Evolutionary conservation across 2,113 vertebrate genomes (phyloP).

Genomic region (Pseudopipra pipra): DNA sequence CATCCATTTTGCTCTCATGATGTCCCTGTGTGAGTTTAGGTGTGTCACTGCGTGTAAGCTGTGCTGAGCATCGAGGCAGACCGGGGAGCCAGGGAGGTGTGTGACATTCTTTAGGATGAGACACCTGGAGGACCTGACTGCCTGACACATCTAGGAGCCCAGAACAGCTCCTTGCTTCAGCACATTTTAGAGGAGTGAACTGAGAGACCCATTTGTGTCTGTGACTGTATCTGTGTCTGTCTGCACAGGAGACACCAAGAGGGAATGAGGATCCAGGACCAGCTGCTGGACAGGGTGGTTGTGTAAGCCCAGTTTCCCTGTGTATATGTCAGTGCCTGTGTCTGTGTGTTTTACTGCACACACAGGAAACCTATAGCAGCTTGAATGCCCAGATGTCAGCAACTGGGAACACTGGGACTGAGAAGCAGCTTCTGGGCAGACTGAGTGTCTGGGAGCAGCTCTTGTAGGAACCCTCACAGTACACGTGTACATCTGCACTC

Average conservation of each 20-base stretch:
- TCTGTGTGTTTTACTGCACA: background rate
- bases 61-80: background rate
- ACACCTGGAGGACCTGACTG: background rate
- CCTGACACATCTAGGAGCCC: no score
- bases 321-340: background rate
- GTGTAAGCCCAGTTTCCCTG: background rate
- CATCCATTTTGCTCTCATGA: background rate
- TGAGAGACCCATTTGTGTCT: background rate
- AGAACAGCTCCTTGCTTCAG: background rate
- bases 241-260: background rate
- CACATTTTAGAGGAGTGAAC: background rate
- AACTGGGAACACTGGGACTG: background rate
- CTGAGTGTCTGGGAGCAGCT: background rate
- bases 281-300: background rate
- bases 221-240: background rate
- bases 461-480: background rate
- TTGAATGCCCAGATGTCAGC: background rate
- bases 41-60: background rate
- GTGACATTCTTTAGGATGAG: no score
- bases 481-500: no score
- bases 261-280: background rate
- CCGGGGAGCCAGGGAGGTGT: background rate
- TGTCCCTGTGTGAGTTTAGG: rapidly evolving
- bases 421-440: background rate
- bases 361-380: background rate